Evolutionary conservation across 2,113 vertebrate genomes (phyloP), one percentile per base, ranked within the genome.

Genomic region (Periophthalmus modestus): DNA sequence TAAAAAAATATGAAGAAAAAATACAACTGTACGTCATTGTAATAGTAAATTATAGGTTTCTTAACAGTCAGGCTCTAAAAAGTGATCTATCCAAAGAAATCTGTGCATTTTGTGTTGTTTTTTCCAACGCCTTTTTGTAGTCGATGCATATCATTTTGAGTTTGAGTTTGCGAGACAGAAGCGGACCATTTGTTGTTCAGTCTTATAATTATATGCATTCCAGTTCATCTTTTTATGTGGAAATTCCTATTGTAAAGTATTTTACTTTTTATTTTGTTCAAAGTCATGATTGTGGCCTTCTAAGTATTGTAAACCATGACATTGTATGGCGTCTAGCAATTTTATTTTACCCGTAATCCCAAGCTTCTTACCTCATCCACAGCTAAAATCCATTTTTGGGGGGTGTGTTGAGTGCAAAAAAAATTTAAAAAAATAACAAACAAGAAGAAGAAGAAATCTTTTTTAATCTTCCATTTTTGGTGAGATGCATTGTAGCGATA

Each of bases 401-500:
- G 85, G 88, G 83, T 82, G 87, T 89, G 81, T 86, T 80, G 86
- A 83, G 89, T 89, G 89, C 86, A 91, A 91, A 91, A 91, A 91
- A 82, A 85, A 61, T 5, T 34, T 15, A 18, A 33, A 34, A 23
- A 61, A 72, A 69, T 43, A 3, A 54, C 68, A 71, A 19, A 65
- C 33, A 63, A 66, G 48, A 16, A 61, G 16, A 81, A 75, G 71
- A 81, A 24, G 80, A 91, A 72, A 87, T 74, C 84, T 89, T 90
- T 89, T 89, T 87, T 83, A 54, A 90, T 91, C 92, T 94, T 94
- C 93, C 92, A 90, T 91, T 61, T 58, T 91, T 78, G 90, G 91
- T 92, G 88, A 90, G 90, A 92, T 91, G 91, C 92, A 93, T 93
- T 91, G 93, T 94, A 94, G 93, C 93, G 91, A 92, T 90, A 88